Base-by-base conservation (phyloP, 2,888 invertebrate genomes). In the Tenthredo mesomela region DNA sequence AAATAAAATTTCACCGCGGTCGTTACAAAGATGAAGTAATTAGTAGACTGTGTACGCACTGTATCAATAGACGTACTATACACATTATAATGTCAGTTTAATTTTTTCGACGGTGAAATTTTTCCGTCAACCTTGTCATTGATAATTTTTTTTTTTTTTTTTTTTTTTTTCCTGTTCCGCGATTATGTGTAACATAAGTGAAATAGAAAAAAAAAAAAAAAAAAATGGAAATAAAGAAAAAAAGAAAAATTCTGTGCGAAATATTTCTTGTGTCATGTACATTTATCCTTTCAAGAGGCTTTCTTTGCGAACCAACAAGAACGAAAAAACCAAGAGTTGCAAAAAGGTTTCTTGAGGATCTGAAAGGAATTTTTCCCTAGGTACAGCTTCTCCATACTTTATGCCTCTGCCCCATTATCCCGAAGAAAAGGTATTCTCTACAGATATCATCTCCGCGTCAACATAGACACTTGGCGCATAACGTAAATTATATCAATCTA, bases 321-420 rank as follows among this genome's bases (percentile, higher is more conserved):
- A 33, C 33, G 78, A 58, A 58, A 58, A 15, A 58, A 77, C 78
- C 78, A 33, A 78, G 58, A 54, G 47, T 78, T 58, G 50, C 78
- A 50, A 78, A 54, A 78, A 78, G 78, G 78, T 58, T 75, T 47
- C 33, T 78, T 33, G 33, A 75, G 78, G 58, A 78, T 78, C 54
- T 78, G 78, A 78, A 58, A 78, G 78, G 54, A 78, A 50, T 78
- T 54, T 78, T 33, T 21, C 37, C 75, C 37, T 78, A 21, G 29
- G 37, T 54, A 78, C 54, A 33, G 78, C 78, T 58, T 54, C 78
- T 37, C 78, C 37, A 78, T 78, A 78, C 78, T 78, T 78, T 33
- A 78, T 78, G 33, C 37, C 54, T 29, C 58, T 54, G 54, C 33
- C 54, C 78, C 54, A 33, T 78, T 78, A 54, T 78, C 33, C 78